Evolutionary conservation across 2,797 vertebrate species (phyloP), one percentile per base, ranked within the genome.

Genomic region (Cuniculus paca): DNA sequence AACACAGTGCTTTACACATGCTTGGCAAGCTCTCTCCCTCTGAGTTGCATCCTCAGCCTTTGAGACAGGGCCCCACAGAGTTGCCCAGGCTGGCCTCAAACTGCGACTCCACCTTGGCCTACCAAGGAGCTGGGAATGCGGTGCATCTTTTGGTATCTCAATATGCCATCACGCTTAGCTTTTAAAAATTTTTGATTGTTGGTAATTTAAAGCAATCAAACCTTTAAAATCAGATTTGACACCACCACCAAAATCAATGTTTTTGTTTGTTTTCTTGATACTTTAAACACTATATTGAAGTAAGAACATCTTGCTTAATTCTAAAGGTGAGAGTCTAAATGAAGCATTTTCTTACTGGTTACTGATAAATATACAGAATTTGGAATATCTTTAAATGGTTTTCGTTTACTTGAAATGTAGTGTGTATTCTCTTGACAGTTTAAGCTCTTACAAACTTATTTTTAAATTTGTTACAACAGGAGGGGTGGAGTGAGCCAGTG

Each of bases 261-360:
- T 81, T 95, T 68, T 26, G 68, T 95, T 90, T 96, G 56, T 74
- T 97, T 96, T 87, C 50, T 94, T 90, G 50, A 75, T 86, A 74
- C n/a, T 87, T 88, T 88, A 82, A 75, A 79, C 1, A 50, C n/a
- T 83, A 72, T 63, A 82, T 22, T 86, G 68, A 54, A 65, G 68
- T 0, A 86, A 82, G 92, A 80, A 63, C 81, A 68, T 54, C 45
- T 88, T 95, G 77, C 16, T 83, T 74, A 82, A 82, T n/a, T 72
- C 17, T 92, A 72, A 92, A 74, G 17, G 88, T 89, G 14, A 75
- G 28, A 77, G 20, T 91, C 14, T 81, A 89, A 95, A 34, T 72
- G 75, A 95, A 74, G 19, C 31, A 58, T 95, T 95, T 96, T 94
- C 68, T 58, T 22, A 74, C 42, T 95, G 61, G 52, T 96, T 93